These are phyloP conservation scores for Thamnophis elegans DNA, from an alignment of 2,797 vertebrate genomes.

Conservation along the genomic window DNA sequence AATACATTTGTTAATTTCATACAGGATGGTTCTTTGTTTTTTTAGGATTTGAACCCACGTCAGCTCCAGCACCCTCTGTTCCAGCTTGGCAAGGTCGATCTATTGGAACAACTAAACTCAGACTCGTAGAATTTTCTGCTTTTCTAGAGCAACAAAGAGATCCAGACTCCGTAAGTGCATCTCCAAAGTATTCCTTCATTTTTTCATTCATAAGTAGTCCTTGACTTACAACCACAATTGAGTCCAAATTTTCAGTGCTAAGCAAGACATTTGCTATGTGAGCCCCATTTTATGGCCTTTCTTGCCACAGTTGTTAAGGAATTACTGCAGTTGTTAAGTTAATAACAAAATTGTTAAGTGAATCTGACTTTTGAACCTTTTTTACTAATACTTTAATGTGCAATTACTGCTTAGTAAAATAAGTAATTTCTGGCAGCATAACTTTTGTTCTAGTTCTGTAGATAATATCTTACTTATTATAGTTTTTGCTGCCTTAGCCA, in stretches of 20 bases:
- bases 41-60: constrained; percentile 88
- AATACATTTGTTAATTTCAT: neutral
- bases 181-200: neutral
- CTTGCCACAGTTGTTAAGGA: neutral
- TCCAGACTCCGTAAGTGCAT: constrained; percentile 87
- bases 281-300: neutral
- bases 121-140: constrained; percentile 96
- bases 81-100: constrained; percentile 98
- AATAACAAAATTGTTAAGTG: neutral
- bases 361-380: neutral
- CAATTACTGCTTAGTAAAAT: neutral
- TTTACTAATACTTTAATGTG: constrained; percentile 5
- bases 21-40: constrained; percentile 40
- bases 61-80: constrained; percentile 86
- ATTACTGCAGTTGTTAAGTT: neutral
- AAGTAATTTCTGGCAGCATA: constrained; percentile 1
- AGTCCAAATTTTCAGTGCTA: neutral
- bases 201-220: neutral
- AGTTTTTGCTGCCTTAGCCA: neutral
- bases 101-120: constrained; percentile 95
- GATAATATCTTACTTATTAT: constrained; percentile 27
- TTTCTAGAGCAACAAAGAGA: constrained; percentile 97
- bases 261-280: neutral
- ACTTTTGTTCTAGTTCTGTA: neutral
- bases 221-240: neutral